These are phyloP conservation scores for Pollenia angustigena DNA, from an alignment of 2,888 invertebrate species.

Conservation along the genomic window DNA sequence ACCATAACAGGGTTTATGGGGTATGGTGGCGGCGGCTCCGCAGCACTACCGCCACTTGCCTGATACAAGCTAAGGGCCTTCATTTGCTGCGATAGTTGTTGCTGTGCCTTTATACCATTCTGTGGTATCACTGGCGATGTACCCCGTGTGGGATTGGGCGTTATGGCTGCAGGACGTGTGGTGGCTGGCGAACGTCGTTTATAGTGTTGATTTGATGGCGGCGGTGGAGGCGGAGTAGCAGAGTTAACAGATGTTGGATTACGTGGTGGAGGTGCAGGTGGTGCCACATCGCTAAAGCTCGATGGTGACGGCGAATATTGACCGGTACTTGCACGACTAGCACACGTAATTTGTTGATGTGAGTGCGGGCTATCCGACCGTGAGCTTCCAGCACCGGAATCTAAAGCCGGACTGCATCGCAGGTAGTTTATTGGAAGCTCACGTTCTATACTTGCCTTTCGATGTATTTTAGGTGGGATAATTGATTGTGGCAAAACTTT, in stretches of 20 bases:
- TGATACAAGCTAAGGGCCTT: conserved; percentile 93
- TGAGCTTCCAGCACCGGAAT: conserved; percentile 94
- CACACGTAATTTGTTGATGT: conserved; percentile 87
- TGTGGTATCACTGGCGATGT: conserved; percentile 80
- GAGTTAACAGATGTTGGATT: conserved; percentile 87
- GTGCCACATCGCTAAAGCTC: conserved; percentile 87
- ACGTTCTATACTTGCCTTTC: conserved; percentile 95
- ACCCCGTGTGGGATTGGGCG: conserved; percentile 89
- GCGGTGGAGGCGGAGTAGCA: conserved; percentile 88
- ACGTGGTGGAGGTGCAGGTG: conserved; percentile 90
- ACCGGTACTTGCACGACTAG: conserved; percentile 84
- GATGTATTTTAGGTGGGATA: conserved; percentile 89
- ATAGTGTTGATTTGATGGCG: conserved; percentile 88
- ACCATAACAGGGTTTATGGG: conserved; percentile 86
- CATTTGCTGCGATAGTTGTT: conserved; percentile 94
- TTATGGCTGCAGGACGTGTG: conserved; percentile 85
- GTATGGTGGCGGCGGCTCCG: conserved; percentile 90
- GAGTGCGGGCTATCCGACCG: conserved; percentile 94
- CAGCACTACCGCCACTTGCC: conserved; percentile 86
- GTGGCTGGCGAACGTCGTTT: conserved; percentile 92
- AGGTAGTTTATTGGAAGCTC: conserved; percentile 87
- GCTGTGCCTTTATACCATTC: conserved; percentile 91
- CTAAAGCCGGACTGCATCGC: conserved; percentile 93
- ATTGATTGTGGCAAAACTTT: conserved; percentile 85
- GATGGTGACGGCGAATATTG: conserved; percentile 86